Evolutionary conservation across 2,113 vertebrate species (phyloP), one percentile per base, ranked within the genome.

Genomic region (Oreochromis aureus): DNA sequence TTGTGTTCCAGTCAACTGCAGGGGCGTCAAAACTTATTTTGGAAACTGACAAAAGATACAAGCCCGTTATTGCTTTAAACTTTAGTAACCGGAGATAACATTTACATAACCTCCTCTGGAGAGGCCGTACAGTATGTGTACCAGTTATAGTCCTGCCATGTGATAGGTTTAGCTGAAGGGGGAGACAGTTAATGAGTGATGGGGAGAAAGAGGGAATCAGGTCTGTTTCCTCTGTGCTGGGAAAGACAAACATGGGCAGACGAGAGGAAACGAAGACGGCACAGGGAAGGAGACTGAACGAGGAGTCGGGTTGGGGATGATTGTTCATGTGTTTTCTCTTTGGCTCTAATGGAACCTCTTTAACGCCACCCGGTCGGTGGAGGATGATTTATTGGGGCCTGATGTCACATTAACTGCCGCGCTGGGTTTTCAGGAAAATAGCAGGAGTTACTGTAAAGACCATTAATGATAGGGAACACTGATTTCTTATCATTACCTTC

Each of bases 221-320:
- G 54, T 88, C 61, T 71, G 88, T 87, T 93, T 94, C 89, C 90
- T 89, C 87, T 86, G 82, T 32, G 83, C 87, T 94, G 94, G 93
- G 93, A 94, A 94, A 93, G 81, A 91, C 92, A 94, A 95, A 94
- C 91, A 94, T 55, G 30, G 76, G 32, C 44, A 51, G 63, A 76
- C 12, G 24, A 63, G 32, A 30, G 87, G 86, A 87, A 79, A 89
- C 82, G 71, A 88, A 84, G 48, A 48, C 3, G 1, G 53, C 34
- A 7, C 46, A 59, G 59, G 54, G 79, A 83, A 56, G 59, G 24
- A 61, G 73, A 39, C 15, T 18, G 80, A 85, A 84, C 12, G 13
- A 5, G 48, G 36, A 66, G 61, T 39, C 61, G 2, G 9, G 69
- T 58, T 1, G 1, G 61, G 73, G 63, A 82, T 46, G 63, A 87